phyloP scores from a whole-genome alignment of 2,113 vertebrate genomes.

The Geothlypis trichas region DNA sequence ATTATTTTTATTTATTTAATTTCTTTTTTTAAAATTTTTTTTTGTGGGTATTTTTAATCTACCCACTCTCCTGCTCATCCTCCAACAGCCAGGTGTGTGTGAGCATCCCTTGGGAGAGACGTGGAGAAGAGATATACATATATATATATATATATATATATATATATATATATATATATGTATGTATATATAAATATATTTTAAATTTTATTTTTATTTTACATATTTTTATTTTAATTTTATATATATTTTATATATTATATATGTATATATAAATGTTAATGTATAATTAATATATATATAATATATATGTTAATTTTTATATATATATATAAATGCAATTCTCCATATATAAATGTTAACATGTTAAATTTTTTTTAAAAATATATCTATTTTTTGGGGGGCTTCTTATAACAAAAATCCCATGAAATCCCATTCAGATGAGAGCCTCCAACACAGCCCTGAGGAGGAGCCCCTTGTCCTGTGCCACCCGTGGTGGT shows the following conservation, averaged over 20 bases:
- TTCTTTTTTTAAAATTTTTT: background rate
- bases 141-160: too few species aligned
- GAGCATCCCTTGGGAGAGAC: background rate
- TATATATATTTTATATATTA: too few species aligned
- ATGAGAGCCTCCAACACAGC: background rate
- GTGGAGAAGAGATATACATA: too few species aligned
- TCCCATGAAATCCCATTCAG: background rate
- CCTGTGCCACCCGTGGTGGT: accelerated
- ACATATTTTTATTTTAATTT: too few species aligned
- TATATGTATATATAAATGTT: too few species aligned
- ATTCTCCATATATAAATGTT: background rate
- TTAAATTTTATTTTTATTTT: too few species aligned
- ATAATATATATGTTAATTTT: too few species aligned
- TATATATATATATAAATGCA: too few species aligned
- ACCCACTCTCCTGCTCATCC: background rate
- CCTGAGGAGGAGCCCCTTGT: background rate
- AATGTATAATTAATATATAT: too few species aligned
- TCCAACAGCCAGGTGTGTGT: accelerated
- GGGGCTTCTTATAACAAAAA: background rate
- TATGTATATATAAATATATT: too few species aligned
- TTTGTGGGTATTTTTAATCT: background rate
- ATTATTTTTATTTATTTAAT: too few species aligned
- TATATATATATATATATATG: too few species aligned
- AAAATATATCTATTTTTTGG: background rate
- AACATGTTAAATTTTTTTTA: background rate